Conservation (phyloP, 2,888 invertebrate species). For the Drosophila nigricruria region DNA sequence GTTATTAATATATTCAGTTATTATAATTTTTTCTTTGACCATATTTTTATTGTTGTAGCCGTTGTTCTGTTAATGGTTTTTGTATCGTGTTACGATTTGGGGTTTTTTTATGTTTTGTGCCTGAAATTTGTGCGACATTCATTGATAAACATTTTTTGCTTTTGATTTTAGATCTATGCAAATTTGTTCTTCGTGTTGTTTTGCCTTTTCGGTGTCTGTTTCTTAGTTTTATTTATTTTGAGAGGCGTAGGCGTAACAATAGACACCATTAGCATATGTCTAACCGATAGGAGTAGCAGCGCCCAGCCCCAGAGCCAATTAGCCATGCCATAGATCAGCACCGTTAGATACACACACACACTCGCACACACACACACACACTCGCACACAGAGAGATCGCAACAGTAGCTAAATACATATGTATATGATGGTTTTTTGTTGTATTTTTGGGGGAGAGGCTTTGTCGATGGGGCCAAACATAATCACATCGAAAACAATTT, state of each 20-base stretch:
- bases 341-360: slow-evolving; percentile 48
- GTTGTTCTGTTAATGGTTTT: slow-evolving; percentile 21
- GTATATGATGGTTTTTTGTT: background rate
- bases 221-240: slow-evolving; percentile 20
- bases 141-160: slow-evolving; percentile 43
- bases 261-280: slow-evolving; percentile 72
- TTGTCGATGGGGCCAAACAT: slow-evolving; percentile 59
- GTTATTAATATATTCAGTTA: background rate
- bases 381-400: slow-evolving; percentile 30
- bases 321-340: slow-evolving; percentile 73
- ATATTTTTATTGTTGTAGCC: slow-evolving; percentile 9
- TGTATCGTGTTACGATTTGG: slow-evolving; percentile 34
- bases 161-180: slow-evolving; percentile 57
- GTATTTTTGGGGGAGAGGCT: slow-evolving; percentile 1
- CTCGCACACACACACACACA: slow-evolving; percentile 31
- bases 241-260: slow-evolving; percentile 73
- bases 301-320: slow-evolving; percentile 62
- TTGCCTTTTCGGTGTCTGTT: slow-evolving; percentile 20
- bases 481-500: slow-evolving; percentile 78
- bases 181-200: slow-evolving; percentile 41
- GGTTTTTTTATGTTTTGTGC: slow-evolving; percentile 14
- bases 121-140: slow-evolving; percentile 31
- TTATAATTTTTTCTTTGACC: slow-evolving; percentile 4
- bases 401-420: slow-evolving; percentile 41
- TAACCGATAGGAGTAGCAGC: slow-evolving; percentile 22